phyloP scores from a whole-genome alignment of 2,797 vertebrate species.

The Lagorchestes hirsutus region DNA sequence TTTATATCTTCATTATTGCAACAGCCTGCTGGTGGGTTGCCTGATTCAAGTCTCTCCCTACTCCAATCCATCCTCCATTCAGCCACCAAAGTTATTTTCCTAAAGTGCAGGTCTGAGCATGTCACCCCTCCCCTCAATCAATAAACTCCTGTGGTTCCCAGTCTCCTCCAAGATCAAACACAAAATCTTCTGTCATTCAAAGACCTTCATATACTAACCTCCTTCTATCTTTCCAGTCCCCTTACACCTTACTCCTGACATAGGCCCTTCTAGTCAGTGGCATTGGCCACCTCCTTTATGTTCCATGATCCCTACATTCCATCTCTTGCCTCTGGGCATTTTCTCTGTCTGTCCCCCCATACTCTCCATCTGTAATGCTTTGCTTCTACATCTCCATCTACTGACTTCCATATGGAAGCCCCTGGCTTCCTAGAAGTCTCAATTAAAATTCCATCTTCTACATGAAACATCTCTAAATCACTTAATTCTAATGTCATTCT shows the following conservation, averaged over 20 bases:
- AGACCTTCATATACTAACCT: neutral
- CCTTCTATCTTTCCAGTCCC: neutral
- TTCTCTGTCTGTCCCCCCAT: neutral
- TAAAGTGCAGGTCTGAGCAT: neutral
- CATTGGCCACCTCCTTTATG: neutral
- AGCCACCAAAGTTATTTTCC: neutral
- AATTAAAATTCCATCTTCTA: neutral
- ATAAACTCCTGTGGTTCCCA: neutral
- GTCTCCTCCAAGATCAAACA: neutral
- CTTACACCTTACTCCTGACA: neutral
- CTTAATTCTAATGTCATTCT: neutral
- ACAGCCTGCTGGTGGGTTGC: neutral
- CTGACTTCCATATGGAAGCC: neutral
- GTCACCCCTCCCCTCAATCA: neutral
- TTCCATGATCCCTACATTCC: neutral
- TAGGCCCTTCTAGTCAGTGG: neutral
- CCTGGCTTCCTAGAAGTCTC: neutral
- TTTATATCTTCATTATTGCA: neutral
- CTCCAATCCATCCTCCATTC: neutral
- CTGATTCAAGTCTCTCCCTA: neutral
- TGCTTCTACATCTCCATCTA: neutral
- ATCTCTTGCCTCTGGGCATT: neutral
- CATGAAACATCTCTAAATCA: neutral
- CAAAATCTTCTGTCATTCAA: neutral
- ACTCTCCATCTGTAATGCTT: neutral